Evolutionary conservation across 53 echinoderm and acorn worm species (phyloP).

Genomic region (Paelopatides confundens): DNA sequence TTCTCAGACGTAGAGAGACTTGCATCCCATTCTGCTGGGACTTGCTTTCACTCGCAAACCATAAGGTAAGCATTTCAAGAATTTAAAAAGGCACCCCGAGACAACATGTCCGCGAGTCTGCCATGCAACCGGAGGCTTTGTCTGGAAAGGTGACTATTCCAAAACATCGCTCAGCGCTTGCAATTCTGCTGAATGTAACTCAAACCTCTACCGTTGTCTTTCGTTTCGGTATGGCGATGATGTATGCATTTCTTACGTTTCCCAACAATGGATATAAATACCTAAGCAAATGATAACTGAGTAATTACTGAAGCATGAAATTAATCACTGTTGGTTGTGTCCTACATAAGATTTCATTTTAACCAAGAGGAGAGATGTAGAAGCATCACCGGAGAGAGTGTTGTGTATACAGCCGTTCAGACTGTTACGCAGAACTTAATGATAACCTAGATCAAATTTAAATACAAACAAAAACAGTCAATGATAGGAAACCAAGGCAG

Average conservation of each 20-base stretch:
- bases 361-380: background rate
- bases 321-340: background rate
- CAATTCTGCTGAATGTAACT: background rate
- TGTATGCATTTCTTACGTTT: conserved; percentile 8
- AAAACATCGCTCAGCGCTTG: background rate
- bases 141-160: conserved; percentile 15
- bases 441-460: conserved; percentile 7
- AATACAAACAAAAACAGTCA: background rate
- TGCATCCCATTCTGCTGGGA: background rate
- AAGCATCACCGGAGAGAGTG: background rate
- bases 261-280: background rate
- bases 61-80: background rate
- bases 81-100: conserved; percentile 37
- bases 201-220: background rate
- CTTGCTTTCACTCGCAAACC: background rate
- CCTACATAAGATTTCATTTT: conserved; percentile 14
- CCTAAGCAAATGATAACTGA: background rate
- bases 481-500: no score
- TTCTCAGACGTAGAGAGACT: background rate
- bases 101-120: conserved; percentile 18
- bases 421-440: background rate
- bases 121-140: conserved; percentile 6
- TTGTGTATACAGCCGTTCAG: background rate
- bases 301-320: conserved; percentile 22
- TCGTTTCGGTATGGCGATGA: conserved; percentile 14